phyloP scores from a whole-genome alignment of 2,113 vertebrate genomes.

The Percopsis transmontana region DNA sequence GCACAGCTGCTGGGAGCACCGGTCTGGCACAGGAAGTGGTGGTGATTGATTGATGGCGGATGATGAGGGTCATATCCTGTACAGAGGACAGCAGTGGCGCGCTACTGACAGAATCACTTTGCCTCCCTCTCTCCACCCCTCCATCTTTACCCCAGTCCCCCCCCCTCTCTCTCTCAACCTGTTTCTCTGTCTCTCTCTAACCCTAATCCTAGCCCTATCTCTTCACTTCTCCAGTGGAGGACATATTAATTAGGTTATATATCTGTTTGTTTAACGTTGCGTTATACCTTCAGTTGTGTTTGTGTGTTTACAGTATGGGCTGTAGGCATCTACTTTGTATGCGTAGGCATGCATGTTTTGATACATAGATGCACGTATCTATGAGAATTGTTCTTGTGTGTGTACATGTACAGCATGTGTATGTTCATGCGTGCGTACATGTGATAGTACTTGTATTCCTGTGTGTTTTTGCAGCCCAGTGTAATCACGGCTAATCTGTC shows the following conservation, averaged over 20 bases:
- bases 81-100: conserved; percentile 40
- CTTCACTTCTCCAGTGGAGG: not conserved
- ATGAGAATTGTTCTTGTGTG: too few species aligned
- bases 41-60: conserved; percentile 48
- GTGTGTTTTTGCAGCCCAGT: conserved; percentile 51
- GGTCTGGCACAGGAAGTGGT: conserved; percentile 45
- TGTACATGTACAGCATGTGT: not conserved
- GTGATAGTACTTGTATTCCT: conserved; percentile 2
- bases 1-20: conserved; percentile 45
- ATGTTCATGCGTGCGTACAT: not conserved
- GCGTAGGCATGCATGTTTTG: too few species aligned
- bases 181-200: conserved; percentile 3
- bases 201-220: not conserved
- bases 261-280: too few species aligned
- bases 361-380: too few species aligned
- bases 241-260: too few species aligned
- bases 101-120: conserved; percentile 29
- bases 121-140: conserved; percentile 18
- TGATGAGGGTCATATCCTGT: conserved; percentile 52
- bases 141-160: conserved; percentile 15
- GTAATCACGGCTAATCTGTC: conserved; percentile 69
- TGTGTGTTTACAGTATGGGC: too few species aligned
- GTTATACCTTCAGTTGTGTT: too few species aligned
- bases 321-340: too few species aligned
- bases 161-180: conserved; percentile 3